Conservation (phyloP, 37 sponge, comb jelly and placozoan genomes). For the Bolinopsis microptera region DNA sequence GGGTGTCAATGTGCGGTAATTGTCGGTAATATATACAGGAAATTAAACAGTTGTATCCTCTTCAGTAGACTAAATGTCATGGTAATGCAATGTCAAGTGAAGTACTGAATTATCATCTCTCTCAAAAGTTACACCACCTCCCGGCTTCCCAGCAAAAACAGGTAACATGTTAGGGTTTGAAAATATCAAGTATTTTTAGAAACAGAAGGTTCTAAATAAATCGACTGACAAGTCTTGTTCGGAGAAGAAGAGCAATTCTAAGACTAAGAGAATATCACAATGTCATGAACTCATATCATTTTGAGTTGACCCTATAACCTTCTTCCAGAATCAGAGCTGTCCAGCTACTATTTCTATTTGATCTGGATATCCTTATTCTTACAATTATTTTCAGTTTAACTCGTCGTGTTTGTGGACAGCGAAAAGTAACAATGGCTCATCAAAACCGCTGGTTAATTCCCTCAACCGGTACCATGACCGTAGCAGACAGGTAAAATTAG, state of each 20-base stretch:
- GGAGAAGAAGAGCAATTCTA: too few relatives aligned
- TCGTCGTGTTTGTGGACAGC: slow-evolving; percentile 16
- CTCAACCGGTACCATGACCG: slow-evolving; percentile 40
- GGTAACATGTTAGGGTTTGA: neutral
- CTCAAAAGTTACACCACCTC: slow-evolving; percentile 50
- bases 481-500: neutral
- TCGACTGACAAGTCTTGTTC: too few relatives aligned
- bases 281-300: too few relatives aligned
- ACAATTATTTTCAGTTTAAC: slow-evolving; percentile 3
- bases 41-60: neutral
- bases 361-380: too few relatives aligned
- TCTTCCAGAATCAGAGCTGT: too few relatives aligned
- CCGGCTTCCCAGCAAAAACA: slow-evolving; percentile 30
- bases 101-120: slow-evolving; percentile 28
- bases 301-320: too few relatives aligned
- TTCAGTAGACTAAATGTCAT: neutral
- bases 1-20: too few relatives aligned
- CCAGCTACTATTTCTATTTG: too few relatives aligned
- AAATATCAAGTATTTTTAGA: too few relatives aligned
- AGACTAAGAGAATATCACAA: too few relatives aligned
- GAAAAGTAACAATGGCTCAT: neutral
- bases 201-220: too few relatives aligned
- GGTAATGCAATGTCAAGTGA: slow-evolving; percentile 46
- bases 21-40: too few relatives aligned
- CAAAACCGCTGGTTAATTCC: slow-evolving; percentile 29